A percentile compares a stretch with the other conserved stretches of the same genome.
These are phyloP conservation scores for Caradrina clavipalpis DNA, from an alignment of 2,888 invertebrate genomes.

Conservation along the genomic window DNA sequence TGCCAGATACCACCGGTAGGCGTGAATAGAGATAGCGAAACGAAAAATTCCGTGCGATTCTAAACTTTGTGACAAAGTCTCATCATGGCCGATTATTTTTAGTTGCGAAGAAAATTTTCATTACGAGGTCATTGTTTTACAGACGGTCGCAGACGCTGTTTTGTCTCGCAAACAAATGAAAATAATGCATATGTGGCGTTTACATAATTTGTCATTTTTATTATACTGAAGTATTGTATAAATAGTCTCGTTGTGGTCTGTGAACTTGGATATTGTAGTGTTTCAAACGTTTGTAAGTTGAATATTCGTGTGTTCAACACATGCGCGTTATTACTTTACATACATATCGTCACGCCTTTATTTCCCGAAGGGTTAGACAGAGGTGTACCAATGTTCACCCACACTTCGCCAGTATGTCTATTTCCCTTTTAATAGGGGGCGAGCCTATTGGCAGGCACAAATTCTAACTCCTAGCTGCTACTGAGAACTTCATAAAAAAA, in stretches of 20 bases:
- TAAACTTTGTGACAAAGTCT: constrained; percentile 50
- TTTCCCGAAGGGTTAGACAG: too few relatives aligned
- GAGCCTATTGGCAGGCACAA: too few relatives aligned
- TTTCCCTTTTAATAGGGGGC: too few relatives aligned
- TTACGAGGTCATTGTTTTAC: constrained; percentile 73
- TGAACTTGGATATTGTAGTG: constrained; percentile 21
- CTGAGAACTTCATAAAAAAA: too few relatives aligned
- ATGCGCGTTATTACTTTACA: background rate
- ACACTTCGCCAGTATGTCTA: too few relatives aligned
- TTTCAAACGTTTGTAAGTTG: constrained; percentile 16
- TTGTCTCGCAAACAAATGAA: constrained; percentile 53
- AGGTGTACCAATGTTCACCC: too few relatives aligned
- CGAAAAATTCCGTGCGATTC: constrained; percentile 59
- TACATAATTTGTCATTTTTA: constrained; percentile 64
- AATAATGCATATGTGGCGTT: constrained; percentile 53
- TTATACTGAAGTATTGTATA: constrained; percentile 44
- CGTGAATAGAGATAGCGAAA: constrained; percentile 55
- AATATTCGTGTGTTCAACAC: constrained; percentile 20
- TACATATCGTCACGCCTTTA: too few relatives aligned
- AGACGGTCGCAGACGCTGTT: constrained; percentile 55
- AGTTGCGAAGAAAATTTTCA: constrained; percentile 70
- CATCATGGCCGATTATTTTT: constrained; percentile 69
- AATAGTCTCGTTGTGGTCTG: constrained; percentile 22
- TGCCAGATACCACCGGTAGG: constrained; percentile 65
- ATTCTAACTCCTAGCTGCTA: too few relatives aligned